These are phyloP conservation scores for Pterophyllum scalare DNA, from an alignment of 2,113 vertebrate genomes.

Conservation along the genomic window DNA sequence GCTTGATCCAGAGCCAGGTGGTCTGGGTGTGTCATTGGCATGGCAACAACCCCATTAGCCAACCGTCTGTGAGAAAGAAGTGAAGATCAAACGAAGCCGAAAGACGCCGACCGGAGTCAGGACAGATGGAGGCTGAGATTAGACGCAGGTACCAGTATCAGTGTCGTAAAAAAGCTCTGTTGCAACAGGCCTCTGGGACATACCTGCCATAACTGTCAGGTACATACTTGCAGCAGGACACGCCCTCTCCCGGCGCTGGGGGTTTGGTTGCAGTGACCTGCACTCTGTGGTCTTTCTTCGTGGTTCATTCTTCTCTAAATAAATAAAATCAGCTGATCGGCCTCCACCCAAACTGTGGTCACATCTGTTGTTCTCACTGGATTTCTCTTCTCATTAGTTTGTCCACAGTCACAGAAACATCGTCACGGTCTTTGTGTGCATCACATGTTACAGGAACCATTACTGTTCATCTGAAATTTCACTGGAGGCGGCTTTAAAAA, in stretches of 20 bases:
- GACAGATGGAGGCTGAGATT: not conserved
- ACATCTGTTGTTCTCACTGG: too few species aligned
- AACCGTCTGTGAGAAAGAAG: not conserved
- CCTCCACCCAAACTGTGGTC: too few species aligned
- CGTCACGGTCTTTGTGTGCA: too few species aligned
- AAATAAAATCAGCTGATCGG: too few species aligned
- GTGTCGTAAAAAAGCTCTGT: not conserved
- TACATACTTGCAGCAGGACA: not conserved
- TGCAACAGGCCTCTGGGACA: conserved; percentile 22
- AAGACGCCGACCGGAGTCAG: not conserved
- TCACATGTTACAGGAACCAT: too few species aligned
- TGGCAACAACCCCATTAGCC: not conserved
- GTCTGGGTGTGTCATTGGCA: not conserved
- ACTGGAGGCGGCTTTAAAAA: too few species aligned
- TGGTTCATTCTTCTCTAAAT: too few species aligned
- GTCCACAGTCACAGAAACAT: too few species aligned
- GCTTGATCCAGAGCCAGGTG: not conserved
- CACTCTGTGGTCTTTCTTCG: too few species aligned
- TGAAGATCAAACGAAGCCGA: not conserved
- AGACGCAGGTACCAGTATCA: not conserved
- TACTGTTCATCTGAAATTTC: too few species aligned
- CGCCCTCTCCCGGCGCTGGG: not conserved
- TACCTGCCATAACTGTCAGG: conserved; percentile 6
- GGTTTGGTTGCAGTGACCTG: not conserved
- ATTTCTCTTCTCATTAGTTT: too few species aligned